These are phyloP conservation scores for Sitobion miscanthi DNA, from an alignment of 1,140 invertebrate species.

Conservation along the genomic window DNA sequence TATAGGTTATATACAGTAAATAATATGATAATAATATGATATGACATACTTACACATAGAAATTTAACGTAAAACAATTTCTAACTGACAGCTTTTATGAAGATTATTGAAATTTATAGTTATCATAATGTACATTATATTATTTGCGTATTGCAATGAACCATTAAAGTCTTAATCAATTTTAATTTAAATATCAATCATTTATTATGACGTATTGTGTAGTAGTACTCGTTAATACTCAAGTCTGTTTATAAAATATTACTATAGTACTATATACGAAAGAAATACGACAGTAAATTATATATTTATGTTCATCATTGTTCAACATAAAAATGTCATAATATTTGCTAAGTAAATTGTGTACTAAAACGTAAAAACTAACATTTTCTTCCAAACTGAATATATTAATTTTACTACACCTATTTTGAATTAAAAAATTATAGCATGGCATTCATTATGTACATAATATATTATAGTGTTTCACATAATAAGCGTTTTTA, in stretches of 20 bases:
- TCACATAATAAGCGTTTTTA: background rate
- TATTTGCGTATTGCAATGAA: background rate
- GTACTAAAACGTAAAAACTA: too few relatives aligned
- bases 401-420: background rate
- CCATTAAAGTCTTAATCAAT: background rate
- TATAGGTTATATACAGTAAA: background rate
- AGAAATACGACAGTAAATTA: background rate
- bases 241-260: background rate
- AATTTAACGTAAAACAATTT: background rate
- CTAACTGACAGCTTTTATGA: background rate
- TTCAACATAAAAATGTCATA: background rate
- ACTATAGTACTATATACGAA: background rate
- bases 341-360: background rate
- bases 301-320: background rate
- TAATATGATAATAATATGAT: background rate
- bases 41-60: background rate
- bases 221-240: background rate
- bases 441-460: background rate
- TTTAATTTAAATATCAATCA: background rate
- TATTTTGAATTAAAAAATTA: background rate
- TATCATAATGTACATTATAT: background rate
- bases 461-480: too few relatives aligned
- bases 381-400: background rate
- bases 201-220: background rate
- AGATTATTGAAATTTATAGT: conserved; percentile 19